Base-by-base conservation (phyloP, 2,888 invertebrate genomes). In the Ethmia dodecea region DNA sequence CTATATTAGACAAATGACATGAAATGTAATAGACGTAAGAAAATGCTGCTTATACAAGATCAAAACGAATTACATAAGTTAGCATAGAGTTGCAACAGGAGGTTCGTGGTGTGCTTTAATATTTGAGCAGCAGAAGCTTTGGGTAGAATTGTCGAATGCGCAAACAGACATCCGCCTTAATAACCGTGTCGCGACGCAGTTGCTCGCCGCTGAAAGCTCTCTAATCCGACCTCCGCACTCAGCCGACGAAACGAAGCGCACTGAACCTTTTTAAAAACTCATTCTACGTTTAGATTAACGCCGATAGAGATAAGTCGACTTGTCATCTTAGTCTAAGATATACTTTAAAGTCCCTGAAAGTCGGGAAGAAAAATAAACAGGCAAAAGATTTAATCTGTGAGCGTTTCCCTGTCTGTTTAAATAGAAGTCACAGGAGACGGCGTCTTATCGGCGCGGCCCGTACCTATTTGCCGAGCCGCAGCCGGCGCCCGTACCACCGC, bases 401-500 rank as follows among this genome's bases (percentile, higher is more conserved):
- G 65, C 70, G 73, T 77, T 78, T 75, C 64, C 68, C 65, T 73
- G 72, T 71, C 74, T 77, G 68, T 81, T 81, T 81, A 83, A 81
- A 83, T 72, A 80, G 73, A 69, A 80, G 79, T 74, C 79, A 70
- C 74, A 64, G 66, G 72, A 74, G 78, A 74, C 68, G 70, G 71
- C 72, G 74, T 73, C 72, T 81, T 81, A 79, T 79, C 83, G 74
- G 65, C 72, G 72, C 64, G 70, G 66, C 59, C 70, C 75, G 65
- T 68, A 66, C 59, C 52, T 66, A 75, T 79, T 78, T 78, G 72
- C 74, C 60, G 64, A 70, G 72, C 64, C 69, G 62, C 61, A 48
- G 57, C 50, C 63, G 59, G 53, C 62, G 56, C 58, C 65, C 61
- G 60, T 58, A 58, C 66, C 60, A 22, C 25, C 25, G 16, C 28